Percentiles rank a stretch among this genome's conserved stretches.
phyloP scores from a whole-genome alignment of 1,140 invertebrate genomes.

The Nixonia krombeini region DNA sequence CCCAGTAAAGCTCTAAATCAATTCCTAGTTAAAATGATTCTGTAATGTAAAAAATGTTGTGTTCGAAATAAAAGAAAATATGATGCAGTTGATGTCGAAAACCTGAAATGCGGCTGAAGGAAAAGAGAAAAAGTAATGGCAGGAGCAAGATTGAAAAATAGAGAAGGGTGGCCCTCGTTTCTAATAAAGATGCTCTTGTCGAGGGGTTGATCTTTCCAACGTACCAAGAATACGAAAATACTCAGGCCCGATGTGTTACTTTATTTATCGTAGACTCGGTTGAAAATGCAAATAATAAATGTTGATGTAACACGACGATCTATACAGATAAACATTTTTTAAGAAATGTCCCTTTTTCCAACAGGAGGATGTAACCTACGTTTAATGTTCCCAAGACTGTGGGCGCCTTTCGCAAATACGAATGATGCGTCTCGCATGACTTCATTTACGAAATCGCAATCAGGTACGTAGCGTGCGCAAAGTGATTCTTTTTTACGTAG shows the following conservation, averaged over 20 bases:
- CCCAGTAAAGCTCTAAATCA: no score
- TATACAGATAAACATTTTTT: no score
- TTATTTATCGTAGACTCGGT: slow-evolving; percentile 40
- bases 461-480: no score
- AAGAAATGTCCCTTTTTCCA: slow-evolving; percentile 20
- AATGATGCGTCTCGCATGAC: slow-evolving; percentile 61
- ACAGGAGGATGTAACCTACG: slow-evolving; percentile 63
- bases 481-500: no score
- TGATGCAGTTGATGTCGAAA: slow-evolving; percentile 34
- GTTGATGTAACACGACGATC: no score
- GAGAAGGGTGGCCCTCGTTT: slow-evolving; percentile 61
- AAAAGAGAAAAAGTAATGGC: slow-evolving; percentile 54
- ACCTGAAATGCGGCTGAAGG: slow-evolving; percentile 54
- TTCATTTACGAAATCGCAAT: slow-evolving; percentile 62
- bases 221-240: slow-evolving; percentile 67
- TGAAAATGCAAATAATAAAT: no score
- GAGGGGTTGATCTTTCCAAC: slow-evolving; percentile 69
- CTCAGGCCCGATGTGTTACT: slow-evolving; percentile 55
- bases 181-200: slow-evolving; percentile 71
- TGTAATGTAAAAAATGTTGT: no score
- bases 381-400: slow-evolving; percentile 68
- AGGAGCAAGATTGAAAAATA: slow-evolving; percentile 65
- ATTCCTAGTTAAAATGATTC: no score
- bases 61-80: no score
- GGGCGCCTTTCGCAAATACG: slow-evolving; percentile 63